Evolutionary conservation across 2,888 invertebrate genomes (phyloP).

Genomic region (Xestoiulus laeticollis): DNA sequence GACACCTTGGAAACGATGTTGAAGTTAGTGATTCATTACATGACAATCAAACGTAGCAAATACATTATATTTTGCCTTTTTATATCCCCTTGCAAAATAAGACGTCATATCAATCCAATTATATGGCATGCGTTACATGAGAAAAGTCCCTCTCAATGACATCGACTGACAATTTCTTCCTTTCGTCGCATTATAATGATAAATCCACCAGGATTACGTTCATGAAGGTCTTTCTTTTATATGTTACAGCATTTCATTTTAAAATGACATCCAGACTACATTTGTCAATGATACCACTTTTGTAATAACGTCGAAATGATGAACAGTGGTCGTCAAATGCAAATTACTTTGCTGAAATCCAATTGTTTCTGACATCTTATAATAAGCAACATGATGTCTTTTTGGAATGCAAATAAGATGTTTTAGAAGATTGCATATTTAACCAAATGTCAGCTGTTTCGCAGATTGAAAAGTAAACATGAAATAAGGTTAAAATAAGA

Average conservation of each 20-base stretch:
- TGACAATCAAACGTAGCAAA: not conserved
- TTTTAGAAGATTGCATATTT: not conserved
- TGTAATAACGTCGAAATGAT: not conserved
- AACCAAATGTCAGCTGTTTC: no score
- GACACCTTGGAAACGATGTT: not conserved
- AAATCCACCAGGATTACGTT: not conserved
- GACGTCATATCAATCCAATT: conserved; percentile 16
- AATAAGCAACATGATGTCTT: no score
- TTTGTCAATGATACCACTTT: not conserved
- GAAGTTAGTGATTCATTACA: conserved; percentile 26
- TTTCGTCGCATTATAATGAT: not conserved
- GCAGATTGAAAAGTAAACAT: no score
- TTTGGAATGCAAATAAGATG: not conserved
- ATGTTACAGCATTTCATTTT: not conserved
- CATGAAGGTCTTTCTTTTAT: not conserved
- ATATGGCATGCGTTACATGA: not conserved
- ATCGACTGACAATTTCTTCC: not conserved
- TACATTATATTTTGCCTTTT: not conserved
- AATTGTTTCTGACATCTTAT: not conserved
- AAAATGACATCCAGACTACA: not conserved
- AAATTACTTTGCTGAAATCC: not conserved
- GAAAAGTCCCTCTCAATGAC: not conserved
- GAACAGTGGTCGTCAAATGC: not conserved
- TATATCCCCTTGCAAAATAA: not conserved
- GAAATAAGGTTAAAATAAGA: no score